Base-by-base conservation (phyloP, 1,140 invertebrate genomes). In the Rhagoletis pomonella region DNA sequence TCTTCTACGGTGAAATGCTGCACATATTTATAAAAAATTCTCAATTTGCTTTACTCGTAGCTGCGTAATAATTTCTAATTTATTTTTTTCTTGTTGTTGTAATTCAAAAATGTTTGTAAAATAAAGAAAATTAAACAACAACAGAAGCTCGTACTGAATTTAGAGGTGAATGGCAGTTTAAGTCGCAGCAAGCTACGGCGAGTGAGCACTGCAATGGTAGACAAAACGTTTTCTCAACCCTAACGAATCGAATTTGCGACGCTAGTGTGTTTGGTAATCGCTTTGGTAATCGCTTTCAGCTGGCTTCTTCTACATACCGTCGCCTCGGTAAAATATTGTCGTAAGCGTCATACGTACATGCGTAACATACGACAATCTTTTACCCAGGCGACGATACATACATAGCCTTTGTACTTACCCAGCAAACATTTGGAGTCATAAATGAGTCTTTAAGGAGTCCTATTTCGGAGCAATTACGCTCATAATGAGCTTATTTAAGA, bases 21-120 rank as follows among this genome's bases (percentile, higher is more conserved):
- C 44, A 12, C 73, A 81, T 50, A 81, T 81, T 17, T 29, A 29
- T 29, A 81, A 47, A 81, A 81, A 55, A 81, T 81, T 81, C 47
- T 42, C n/a, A 42, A 81, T 81, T 81, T 50, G 73, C 73, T 7
- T 47, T 81, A 3, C 19, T 9, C 12, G 17, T 47, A 81, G 73
- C 47, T 81, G 19, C 73, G 73, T 81, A n/a, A 81, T 81, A 81
- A 81, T 81, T 81, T 50, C 47, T 81, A 55, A 55, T 81, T 81
- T 81, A 81, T 58, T 81, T 55, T 55, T 4, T n/a, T n/a, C 17
- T 62, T 81, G 50, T 81, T 81, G 50, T 50, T 50, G 42, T 55
- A 55, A 55, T 81, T 55, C n/a, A 10, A 55, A 81, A 81, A 14
- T 62, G 60, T 55, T 55, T 19, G 4, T 42, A 44, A 42, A n/a